phyloP scores from a whole-genome alignment of 2,888 invertebrate species.

The Amiota communis region DNA sequence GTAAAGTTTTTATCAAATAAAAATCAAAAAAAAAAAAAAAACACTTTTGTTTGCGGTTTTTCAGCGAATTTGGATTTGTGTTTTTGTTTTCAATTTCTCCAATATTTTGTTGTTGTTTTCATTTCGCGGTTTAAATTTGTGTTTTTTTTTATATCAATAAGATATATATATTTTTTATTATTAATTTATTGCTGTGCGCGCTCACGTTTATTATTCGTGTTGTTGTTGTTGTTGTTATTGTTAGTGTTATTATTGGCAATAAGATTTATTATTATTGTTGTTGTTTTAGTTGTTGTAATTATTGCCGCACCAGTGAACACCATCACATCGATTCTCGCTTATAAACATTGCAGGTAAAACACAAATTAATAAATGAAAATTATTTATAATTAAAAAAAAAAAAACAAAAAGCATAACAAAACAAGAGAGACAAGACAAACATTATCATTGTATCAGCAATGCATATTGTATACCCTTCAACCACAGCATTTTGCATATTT shows the following conservation, averaged over 20 bases:
- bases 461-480: too few relatives aligned
- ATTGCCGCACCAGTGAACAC: not conserved
- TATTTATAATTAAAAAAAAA: too few relatives aligned
- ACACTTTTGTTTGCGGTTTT: conserved; percentile 31
- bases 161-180: conserved; percentile 32
- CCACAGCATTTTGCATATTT: too few relatives aligned
- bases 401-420: too few relatives aligned
- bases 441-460: too few relatives aligned
- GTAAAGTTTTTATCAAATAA: too few relatives aligned
- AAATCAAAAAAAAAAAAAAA: too few relatives aligned
- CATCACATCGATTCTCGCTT: too few relatives aligned
- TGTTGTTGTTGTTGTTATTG: conserved; percentile 42
- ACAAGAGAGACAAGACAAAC: too few relatives aligned
- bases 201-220: conserved; percentile 25
- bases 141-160: not conserved
- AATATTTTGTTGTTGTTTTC: conserved; percentile 43
- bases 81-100: conserved; percentile 40
- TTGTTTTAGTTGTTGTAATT: conserved; percentile 2
- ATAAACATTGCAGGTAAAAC: too few relatives aligned
- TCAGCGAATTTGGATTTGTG: conserved; percentile 21
- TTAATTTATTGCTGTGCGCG: conserved; percentile 26
- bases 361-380: too few relatives aligned
- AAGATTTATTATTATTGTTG: not conserved
- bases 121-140: too few relatives aligned
- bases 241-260: not conserved